These are phyloP conservation scores for Sicus ferrugineus DNA, from an alignment of 2,888 invertebrate genomes.

Conservation along the genomic window DNA sequence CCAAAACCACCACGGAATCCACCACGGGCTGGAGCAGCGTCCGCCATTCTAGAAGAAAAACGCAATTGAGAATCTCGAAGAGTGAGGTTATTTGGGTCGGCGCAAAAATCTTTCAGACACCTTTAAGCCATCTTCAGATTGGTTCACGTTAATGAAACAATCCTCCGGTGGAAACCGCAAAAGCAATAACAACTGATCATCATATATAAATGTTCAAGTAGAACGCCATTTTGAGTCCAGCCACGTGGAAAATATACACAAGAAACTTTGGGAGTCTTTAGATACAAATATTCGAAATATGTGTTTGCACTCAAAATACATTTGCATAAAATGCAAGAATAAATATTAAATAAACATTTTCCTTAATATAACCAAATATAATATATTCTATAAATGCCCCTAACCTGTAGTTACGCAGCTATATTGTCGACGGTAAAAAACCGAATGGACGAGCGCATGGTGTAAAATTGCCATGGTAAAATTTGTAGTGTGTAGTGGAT, in stretches of 20 bases:
- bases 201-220: slow-evolving; percentile 44
- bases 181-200: slow-evolving; percentile 60
- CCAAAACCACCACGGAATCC: slow-evolving; percentile 91
- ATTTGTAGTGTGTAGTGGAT: too few relatives aligned
- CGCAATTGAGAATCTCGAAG: not conserved
- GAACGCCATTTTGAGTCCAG: slow-evolving; percentile 51
- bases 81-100: slow-evolving; percentile 30
- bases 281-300: not conserved
- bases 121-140: slow-evolving; percentile 60
- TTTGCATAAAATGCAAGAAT: not conserved
- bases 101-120: slow-evolving; percentile 54
- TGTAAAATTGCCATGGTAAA: too few relatives aligned
- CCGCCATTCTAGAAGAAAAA: slow-evolving; percentile 82
- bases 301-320: not conserved
- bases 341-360: not conserved
- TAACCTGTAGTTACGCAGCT: slow-evolving; percentile 61
- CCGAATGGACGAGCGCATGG: slow-evolving; percentile 60
- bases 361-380: not conserved
- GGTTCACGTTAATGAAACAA: slow-evolving; percentile 40
- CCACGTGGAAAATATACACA: slow-evolving; percentile 12
- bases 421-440: slow-evolving; percentile 61
- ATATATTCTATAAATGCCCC: slow-evolving; percentile 33
- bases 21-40: slow-evolving; percentile 98
- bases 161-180: slow-evolving; percentile 66
- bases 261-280: not conserved